A percentile compares a stretch with the other conserved stretches of the same genome.
Conservation (phyloP, 2,797 vertebrate genomes). For the Capromys pilorides region DNA sequence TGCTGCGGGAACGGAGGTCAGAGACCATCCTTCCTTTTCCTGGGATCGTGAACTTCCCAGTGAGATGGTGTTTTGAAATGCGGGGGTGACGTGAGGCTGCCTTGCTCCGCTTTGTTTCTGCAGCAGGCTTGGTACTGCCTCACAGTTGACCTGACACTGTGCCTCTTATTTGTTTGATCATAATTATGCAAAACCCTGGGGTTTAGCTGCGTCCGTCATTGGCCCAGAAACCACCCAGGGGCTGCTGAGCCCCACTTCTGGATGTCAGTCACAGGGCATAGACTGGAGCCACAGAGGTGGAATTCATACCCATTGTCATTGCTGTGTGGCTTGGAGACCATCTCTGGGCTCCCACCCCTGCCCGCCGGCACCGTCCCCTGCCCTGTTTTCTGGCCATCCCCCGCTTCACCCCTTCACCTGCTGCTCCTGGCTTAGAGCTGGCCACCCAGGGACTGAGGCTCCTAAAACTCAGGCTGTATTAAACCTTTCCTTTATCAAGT, state of each 20-base stretch:
- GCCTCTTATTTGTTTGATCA: not conserved
- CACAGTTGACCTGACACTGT: not conserved
- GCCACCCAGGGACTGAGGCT: not conserved
- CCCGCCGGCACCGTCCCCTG: not conserved
- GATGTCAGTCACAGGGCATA: not conserved
- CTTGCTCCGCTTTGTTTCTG: not conserved
- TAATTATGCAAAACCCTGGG: not conserved
- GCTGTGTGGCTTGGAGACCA: not conserved
- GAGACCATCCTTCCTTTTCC: not conserved
- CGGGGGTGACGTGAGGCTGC: not conserved
- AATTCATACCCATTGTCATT: not conserved
- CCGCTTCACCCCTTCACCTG: not conserved
- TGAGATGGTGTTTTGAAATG: not conserved
- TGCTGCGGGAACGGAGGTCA: too few species aligned
- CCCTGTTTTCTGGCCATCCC: not conserved
- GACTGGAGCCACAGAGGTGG: accelerated
- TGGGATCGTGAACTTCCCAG: not conserved
- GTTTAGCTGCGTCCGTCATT: not conserved
- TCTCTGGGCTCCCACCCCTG: not conserved
- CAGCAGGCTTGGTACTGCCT: too few species aligned
- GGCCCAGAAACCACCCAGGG: not conserved
- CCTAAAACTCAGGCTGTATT: not conserved
- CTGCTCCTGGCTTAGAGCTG: not conserved
- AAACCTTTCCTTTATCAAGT: not conserved
- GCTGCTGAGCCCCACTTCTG: not conserved